phyloP scores from a whole-genome alignment of 2,113 vertebrate species.

The Salvelinus sp. region DNA sequence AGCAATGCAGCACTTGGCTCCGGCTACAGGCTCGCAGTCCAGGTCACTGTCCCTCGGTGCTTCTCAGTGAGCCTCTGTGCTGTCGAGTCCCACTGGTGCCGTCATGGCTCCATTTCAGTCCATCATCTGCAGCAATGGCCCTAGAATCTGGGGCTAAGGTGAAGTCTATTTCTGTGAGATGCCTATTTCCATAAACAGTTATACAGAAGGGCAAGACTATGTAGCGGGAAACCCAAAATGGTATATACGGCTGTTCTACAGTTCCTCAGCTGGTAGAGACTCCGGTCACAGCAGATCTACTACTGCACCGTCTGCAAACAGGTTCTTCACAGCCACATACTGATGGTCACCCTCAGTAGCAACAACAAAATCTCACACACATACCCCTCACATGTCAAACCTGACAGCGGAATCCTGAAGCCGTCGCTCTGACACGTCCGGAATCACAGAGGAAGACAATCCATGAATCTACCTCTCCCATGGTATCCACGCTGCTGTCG shows the following conservation, averaged over 20 bases:
- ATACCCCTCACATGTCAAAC: neutral
- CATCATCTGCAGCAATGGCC: slow-evolving; percentile 42
- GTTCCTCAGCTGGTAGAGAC: slow-evolving; percentile 12
- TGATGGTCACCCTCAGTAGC: slow-evolving; percentile 14
- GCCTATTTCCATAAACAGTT: slow-evolving; percentile 42
- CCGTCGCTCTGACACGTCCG: slow-evolving; percentile 22
- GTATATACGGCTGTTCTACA: slow-evolving; percentile 25
- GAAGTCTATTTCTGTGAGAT: slow-evolving; percentile 13
- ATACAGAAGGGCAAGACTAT: slow-evolving; percentile 1
- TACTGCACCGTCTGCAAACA: slow-evolving; percentile 34
- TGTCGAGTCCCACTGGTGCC: slow-evolving; percentile 50
- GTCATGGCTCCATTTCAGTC: slow-evolving; percentile 51
- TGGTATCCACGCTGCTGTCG: neutral
- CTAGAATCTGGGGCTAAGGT: slow-evolving; percentile 29
- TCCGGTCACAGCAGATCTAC: neutral
- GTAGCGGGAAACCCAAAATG: slow-evolving; percentile 31
- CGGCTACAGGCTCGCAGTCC: too few relatives aligned
- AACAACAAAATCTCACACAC: neutral
- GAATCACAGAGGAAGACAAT: slow-evolving; percentile 37
- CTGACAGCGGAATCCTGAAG: slow-evolving; percentile 14
- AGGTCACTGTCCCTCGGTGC: slow-evolving; percentile 22
- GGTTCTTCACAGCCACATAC: slow-evolving; percentile 33
- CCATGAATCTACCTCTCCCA: slow-evolving; percentile 30
- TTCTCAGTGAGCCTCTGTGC: slow-evolving; percentile 42
- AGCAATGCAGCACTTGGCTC: too few relatives aligned